Evolutionary conservation across 2,888 invertebrate species (phyloP).

Genomic region (Tuberolachnus salignus): DNA sequence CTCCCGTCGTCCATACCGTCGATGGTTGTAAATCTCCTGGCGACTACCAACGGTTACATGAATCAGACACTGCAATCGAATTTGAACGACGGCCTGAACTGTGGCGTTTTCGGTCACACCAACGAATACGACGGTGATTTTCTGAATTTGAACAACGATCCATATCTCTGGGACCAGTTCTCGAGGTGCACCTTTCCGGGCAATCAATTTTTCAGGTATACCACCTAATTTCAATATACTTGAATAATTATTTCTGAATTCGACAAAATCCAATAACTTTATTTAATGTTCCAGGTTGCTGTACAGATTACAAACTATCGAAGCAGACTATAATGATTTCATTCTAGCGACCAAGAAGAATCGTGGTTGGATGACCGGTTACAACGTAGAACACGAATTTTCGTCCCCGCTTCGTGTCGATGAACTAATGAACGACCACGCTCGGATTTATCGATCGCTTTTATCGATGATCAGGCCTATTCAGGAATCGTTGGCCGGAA

Average conservation of each 20-base stretch:
- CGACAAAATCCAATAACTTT: no score
- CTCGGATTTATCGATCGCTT: slow-evolving; percentile 68
- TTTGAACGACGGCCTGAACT: slow-evolving; percentile 66
- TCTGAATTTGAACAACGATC: slow-evolving; percentile 66
- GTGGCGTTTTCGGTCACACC: slow-evolving; percentile 63
- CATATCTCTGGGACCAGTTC: slow-evolving; percentile 70
- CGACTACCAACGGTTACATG: slow-evolving; percentile 69
- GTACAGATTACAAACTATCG: slow-evolving; percentile 63
- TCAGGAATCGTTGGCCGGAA: slow-evolving; percentile 67
- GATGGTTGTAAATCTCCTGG: slow-evolving; percentile 69
- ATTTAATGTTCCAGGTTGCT: slow-evolving; percentile 64
- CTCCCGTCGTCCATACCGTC: slow-evolving; percentile 72
- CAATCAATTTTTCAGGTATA: slow-evolving; percentile 63
- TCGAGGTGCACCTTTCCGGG: slow-evolving; percentile 72
- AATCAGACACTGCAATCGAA: slow-evolving; percentile 65
- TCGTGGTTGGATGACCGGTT: slow-evolving; percentile 71
- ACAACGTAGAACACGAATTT: slow-evolving; percentile 73
- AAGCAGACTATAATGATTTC: slow-evolving; percentile 61
- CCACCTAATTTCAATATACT: background rate
- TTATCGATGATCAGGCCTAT: slow-evolving; percentile 66
- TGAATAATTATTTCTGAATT: no score
- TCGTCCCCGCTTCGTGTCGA: slow-evolving; percentile 72
- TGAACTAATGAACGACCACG: slow-evolving; percentile 67
- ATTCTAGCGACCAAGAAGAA: slow-evolving; percentile 55
- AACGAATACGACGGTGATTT: slow-evolving; percentile 60